These are phyloP conservation scores for Gastracanthus pulcherrimus DNA, from an alignment of 2,888 invertebrate genomes.

Conservation along the genomic window DNA sequence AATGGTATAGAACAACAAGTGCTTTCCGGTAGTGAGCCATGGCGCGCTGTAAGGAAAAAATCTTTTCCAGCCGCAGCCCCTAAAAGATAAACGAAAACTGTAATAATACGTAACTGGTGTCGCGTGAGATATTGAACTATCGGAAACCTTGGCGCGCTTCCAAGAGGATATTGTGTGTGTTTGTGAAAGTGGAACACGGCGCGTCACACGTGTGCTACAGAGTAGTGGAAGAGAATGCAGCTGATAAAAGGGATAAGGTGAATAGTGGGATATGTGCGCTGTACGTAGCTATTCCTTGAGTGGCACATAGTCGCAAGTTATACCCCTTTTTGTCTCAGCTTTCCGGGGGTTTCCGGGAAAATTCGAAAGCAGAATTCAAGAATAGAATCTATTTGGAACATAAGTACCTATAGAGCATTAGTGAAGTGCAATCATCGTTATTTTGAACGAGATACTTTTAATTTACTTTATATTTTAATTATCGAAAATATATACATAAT, in stretches of 20 bases:
- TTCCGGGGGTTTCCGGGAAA: too few relatives aligned
- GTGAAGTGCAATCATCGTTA: too few relatives aligned
- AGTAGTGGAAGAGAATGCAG: neutral
- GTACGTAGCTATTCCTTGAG: conserved; percentile 1
- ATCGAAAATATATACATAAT: too few relatives aligned
- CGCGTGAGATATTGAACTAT: conserved; percentile 42
- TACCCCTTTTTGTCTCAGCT: too few relatives aligned
- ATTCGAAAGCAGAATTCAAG: too few relatives aligned
- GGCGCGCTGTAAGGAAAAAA: neutral
- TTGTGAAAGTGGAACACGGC: conserved; percentile 23
- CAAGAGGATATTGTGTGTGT: conserved; percentile 32
- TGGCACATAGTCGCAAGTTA: neutral
- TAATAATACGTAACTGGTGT: conserved; percentile 12
- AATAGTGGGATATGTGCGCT: neutral
- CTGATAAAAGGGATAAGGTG: neutral
- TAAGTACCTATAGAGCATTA: too few relatives aligned
- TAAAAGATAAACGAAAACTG: neutral
- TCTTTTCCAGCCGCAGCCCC: neutral
- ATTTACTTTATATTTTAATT: too few relatives aligned
- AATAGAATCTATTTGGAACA: too few relatives aligned
- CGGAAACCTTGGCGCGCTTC: conserved; percentile 16
- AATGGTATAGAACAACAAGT: neutral
- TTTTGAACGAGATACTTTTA: too few relatives aligned
- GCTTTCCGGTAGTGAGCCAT: neutral
- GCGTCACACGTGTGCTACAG: neutral